Conservation (phyloP, 2,797 vertebrate species). For the Chiroxiphia lanceolata region DNA sequence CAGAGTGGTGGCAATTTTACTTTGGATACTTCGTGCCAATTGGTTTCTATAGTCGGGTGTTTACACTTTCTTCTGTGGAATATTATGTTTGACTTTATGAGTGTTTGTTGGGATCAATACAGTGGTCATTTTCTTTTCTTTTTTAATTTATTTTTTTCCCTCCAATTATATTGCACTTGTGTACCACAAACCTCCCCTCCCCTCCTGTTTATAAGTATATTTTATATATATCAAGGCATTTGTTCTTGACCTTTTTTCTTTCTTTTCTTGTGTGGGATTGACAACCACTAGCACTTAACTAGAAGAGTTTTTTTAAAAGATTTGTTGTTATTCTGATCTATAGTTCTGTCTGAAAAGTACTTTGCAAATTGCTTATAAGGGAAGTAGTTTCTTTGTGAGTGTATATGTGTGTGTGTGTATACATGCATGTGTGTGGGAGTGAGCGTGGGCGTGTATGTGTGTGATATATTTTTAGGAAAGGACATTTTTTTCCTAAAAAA, state of each 20-base stretch:
- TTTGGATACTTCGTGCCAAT: conserved; percentile 83
- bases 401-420: conserved; percentile 35
- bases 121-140: conserved; percentile 76
- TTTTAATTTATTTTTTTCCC: conserved; percentile 61
- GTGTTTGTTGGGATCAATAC: conserved; percentile 84
- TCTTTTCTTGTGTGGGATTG: conserved; percentile 65
- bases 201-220: conserved; percentile 75
- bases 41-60: conserved; percentile 82
- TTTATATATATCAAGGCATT: conserved; percentile 76
- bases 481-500: conserved; percentile 73
- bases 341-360: conserved; percentile 79
- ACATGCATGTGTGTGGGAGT: conserved; percentile 53
- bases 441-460: conserved; percentile 67
- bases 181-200: conserved; percentile 61
- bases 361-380: conserved; percentile 78
- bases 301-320: conserved; percentile 70
- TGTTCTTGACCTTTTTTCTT: conserved; percentile 69
- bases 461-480: conserved; percentile 77
- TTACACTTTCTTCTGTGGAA: conserved; percentile 83
- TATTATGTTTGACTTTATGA: conserved; percentile 81
- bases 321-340: conserved; percentile 75
- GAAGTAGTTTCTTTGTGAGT: conserved; percentile 75
- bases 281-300: conserved; percentile 84
- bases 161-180: conserved; percentile 85
- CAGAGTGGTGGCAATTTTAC: conserved; percentile 82